Percentiles rank a stretch among this genome's conserved stretches.
These are phyloP conservation scores for Panagrolaimus sp. DNA, from an alignment of 1,140 invertebrate genomes.

Conservation along the genomic window DNA sequence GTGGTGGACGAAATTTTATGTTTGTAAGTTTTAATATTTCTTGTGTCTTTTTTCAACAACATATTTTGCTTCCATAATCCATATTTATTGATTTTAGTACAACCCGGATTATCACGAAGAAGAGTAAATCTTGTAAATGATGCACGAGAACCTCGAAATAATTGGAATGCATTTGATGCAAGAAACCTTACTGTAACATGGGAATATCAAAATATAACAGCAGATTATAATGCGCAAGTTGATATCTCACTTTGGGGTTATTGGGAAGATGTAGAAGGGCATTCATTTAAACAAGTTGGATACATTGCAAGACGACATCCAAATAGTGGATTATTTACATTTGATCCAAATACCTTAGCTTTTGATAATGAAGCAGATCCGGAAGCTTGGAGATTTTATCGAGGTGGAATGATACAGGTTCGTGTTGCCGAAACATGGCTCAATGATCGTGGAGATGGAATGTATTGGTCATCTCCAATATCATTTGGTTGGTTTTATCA, in stretches of 20 bases:
- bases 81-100: conserved; percentile 23
- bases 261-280: conserved; percentile 43
- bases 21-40: conserved; percentile 26
- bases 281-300: conserved; percentile 35
- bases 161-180: conserved; percentile 41
- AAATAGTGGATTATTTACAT: conserved; percentile 32
- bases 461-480: conserved; percentile 66
- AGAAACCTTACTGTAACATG: conserved; percentile 35
- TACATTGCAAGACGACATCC: conserved; percentile 34
- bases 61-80: neutral
- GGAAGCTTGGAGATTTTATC: conserved; percentile 36
- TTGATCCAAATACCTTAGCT: conserved; percentile 31
- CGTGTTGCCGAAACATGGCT: conserved; percentile 35
- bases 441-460: conserved; percentile 70
- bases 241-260: conserved; percentile 37
- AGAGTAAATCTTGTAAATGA: conserved; percentile 37
- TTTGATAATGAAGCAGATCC: conserved; percentile 36
- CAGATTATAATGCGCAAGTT: conserved; percentile 34
- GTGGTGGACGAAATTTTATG: conserved; percentile 65
- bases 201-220: conserved; percentile 39
- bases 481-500: conserved; percentile 85
- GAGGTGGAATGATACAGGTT: conserved; percentile 36
- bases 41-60: conserved; percentile 9
- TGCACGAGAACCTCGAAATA: conserved; percentile 30
- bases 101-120: conserved; percentile 32